Base-by-base conservation (phyloP, 1,140 invertebrate genomes). In the Drosophila azteca region DNA sequence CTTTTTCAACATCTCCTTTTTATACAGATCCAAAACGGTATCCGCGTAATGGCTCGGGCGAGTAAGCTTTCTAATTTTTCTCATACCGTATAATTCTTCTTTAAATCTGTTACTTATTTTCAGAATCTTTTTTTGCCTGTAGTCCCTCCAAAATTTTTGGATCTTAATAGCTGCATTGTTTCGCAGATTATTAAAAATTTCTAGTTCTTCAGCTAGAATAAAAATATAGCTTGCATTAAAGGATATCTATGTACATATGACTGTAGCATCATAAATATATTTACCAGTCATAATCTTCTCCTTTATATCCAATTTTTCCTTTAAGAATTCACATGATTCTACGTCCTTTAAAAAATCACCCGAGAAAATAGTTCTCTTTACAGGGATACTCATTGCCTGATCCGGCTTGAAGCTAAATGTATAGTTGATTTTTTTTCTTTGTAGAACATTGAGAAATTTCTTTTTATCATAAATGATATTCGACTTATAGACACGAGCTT, bases 101-200 rank as follows among this genome's bases (percentile, higher is more conserved):
- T 92, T 80, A 61, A 91, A 75, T 39, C 79, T 62, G 22, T 87
- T 89, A 48, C 75, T 85, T 44, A 85, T 85, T 66, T 90, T 83
- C 0, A 91, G 45, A 44, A 77, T 62, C 68, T 92, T 91, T 74
- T 67, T 90, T 71, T 15, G 75, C 76, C 13, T 67, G 68, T 92
- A 92, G 0, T 90, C 90, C 50, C 92, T 87, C 93, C 93, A 94
- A 8, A 68, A 75, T 35, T 77, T 90, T 74, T 94, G 94, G 55
- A 94, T 93, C 20, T 70, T 80, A 8, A 63, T 73, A 0, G 93
- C 92, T 1, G 93, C 93, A 11, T 65, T 31, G 15, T 80, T 8
- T 1, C 72, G 68, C 5, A 51, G 5, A 3, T 6, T n/a, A 20
- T 67, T 52, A 3, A 49, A 11, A 29, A 8, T 44, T 11, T 49